Evolutionary conservation across 2,797 vertebrate species (phyloP), one percentile per base, ranked within the genome.

Genomic region (Epinephelus coioides): DNA sequence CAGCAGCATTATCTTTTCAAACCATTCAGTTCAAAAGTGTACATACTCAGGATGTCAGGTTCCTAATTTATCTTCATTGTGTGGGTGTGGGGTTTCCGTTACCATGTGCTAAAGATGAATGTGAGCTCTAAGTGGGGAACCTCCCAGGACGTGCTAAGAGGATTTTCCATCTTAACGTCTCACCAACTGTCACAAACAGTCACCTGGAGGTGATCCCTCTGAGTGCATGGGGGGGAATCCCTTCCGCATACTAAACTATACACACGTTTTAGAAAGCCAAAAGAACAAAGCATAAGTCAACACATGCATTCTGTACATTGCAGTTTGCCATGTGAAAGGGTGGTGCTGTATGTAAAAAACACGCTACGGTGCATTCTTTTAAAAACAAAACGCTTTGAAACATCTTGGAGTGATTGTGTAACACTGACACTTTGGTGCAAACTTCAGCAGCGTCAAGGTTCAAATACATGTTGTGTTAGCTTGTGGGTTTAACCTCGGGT

Each of bases 101-200:
- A 25, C 12, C 78, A 73, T 83, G 86, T 82, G 69, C 72, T 79
- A 23, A 54, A 46, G 21, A 67, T 63, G 67, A 18, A 15, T 55
- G 50, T 7, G 30, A 63, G 69, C 53, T 61, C 47, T 69, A 30
- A 86, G 78, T 67, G 51, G 59, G 63, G 73, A 77, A 85, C 69
- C 53, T 69, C 49, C 1, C 53, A 56, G 44, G 63, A 61, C 17
- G 21, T 13, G 46, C 64, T 91, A 91, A 94, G 92, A 93, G 89
- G 94, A 92, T 94, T 94, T 94, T 92, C 90, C 90, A 89, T 93
- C 90, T 93, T 91, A 88, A 83, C 30, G 53, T 85, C 76, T 87
- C 62, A 59, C 71, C 73, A 84, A 88, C 90, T 93, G 90, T 89
- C 89, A 91, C 84, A 84, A 86, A 83, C 91, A 89, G 74, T 85